Evolutionary conservation across 2,113 vertebrate species (phyloP).

Genomic region (Rutilus rutilus): DNA sequence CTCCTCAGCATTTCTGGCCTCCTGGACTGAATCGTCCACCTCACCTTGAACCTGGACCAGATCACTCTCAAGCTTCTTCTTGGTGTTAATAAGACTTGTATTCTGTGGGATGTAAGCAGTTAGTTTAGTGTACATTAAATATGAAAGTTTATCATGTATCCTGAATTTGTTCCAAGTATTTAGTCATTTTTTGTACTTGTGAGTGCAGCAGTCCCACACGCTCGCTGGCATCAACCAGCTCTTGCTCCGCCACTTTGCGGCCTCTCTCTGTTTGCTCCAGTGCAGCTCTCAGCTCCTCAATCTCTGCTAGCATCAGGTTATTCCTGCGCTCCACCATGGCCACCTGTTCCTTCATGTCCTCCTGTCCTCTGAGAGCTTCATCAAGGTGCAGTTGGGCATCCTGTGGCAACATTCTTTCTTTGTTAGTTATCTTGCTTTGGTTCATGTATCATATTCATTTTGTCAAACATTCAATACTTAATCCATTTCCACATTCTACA

Average conservation of each 20-base stretch:
- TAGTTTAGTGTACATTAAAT: neutral
- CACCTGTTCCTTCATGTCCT: constrained; percentile 87
- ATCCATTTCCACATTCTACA: neutral
- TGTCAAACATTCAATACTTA: neutral
- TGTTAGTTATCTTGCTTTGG: neutral
- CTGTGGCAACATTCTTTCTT: constrained; percentile 59
- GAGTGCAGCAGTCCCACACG: constrained; percentile 81
- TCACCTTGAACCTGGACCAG: constrained; percentile 50
- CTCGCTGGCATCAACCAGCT: constrained; percentile 84
- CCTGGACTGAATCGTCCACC: constrained; percentile 45
- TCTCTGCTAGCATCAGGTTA: constrained; percentile 84
- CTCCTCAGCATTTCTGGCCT: constrained; percentile 51
- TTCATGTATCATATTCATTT: neutral
- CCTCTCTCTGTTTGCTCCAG: constrained; percentile 87
- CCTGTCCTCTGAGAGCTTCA: constrained; percentile 67
- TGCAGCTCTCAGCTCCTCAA: constrained; percentile 84
- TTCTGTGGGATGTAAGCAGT: constrained; percentile 26
- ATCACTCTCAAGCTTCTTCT: constrained; percentile 45
- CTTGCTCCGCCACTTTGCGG: constrained; percentile 87
- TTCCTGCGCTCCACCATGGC: constrained; percentile 89
- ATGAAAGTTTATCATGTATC: neutral
- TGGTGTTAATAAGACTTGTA: constrained; percentile 52
- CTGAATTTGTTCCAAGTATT: neutral
- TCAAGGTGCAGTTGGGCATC: constrained; percentile 72
- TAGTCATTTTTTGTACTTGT: constrained; percentile 72